phyloP scores from a whole-genome alignment of 2,797 vertebrate genomes.

The Yasuhikotakia modesta region DNA sequence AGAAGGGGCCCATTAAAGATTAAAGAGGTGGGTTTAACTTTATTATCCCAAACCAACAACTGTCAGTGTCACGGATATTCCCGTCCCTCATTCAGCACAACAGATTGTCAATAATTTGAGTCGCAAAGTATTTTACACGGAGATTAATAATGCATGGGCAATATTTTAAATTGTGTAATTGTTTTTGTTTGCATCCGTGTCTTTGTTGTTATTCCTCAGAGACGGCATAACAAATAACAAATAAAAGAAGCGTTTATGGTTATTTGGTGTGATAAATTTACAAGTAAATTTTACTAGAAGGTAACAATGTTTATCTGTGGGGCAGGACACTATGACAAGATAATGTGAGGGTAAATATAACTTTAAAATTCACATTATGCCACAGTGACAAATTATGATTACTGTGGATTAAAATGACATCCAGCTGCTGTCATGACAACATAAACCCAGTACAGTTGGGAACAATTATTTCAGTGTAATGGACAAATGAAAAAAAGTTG shows the following conservation, averaged over 20 bases:
- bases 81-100: constrained; percentile 53
- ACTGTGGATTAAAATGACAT: background rate
- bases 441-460: too few relatives aligned
- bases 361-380: background rate
- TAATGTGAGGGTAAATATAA: too few relatives aligned
- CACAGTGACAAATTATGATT: background rate
- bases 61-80: constrained; percentile 60
- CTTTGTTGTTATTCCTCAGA: constrained; percentile 32
- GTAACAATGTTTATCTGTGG: background rate
- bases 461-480: too few relatives aligned
- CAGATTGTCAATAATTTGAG: constrained; percentile 58
- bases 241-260: constrained; percentile 39
- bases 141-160: constrained; percentile 55
- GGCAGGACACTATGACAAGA: too few relatives aligned
- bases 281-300: constrained; percentile 11
- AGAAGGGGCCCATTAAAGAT: constrained; percentile 67
- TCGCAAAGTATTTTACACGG: constrained; percentile 39
- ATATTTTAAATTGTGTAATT: constrained; percentile 37
- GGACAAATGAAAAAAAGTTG: too few relatives aligned
- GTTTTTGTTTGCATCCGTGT: constrained; percentile 54
- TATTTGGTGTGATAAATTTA: constrained; percentile 12
- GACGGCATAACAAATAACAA: constrained; percentile 18
- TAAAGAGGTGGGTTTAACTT: constrained; percentile 69
- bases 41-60: constrained; percentile 68
- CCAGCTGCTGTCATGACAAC: too few relatives aligned